Conservation (phyloP, 2,888 invertebrate genomes). For the Cheilosia vulpina region DNA sequence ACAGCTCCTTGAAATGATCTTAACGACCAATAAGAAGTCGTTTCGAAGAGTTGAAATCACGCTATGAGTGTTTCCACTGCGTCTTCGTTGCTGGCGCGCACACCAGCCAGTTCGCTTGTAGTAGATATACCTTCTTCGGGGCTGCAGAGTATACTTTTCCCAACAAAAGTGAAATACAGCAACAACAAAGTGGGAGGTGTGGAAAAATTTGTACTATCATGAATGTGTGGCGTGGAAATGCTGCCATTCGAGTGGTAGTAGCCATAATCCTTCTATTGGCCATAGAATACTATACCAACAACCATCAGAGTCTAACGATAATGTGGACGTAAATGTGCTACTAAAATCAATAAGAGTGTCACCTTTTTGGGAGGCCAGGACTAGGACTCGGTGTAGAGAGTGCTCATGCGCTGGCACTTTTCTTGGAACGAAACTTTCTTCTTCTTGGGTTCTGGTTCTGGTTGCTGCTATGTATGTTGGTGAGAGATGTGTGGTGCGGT, state of each 20-base stretch:
- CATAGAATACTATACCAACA: conserved; percentile 71
- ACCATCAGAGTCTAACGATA: conserved; percentile 83
- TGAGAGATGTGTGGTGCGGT: conserved; percentile 41
- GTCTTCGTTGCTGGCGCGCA: conserved; percentile 69
- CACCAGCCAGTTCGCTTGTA: conserved; percentile 53
- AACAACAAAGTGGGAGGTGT: conserved; percentile 51
- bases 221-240: conserved; percentile 72
- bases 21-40: conserved; percentile 80
- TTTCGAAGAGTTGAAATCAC: conserved; percentile 76
- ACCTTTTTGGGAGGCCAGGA: conserved; percentile 62
- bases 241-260: conserved; percentile 73
- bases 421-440: conserved; percentile 40
- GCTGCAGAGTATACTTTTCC: conserved; percentile 10
- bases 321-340: conserved; percentile 82
- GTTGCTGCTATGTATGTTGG: neutral
- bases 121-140: neutral
- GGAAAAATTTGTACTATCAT: conserved; percentile 62
- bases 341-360: conserved; percentile 82
- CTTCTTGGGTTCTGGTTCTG: conserved; percentile 41
- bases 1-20: conserved; percentile 75
- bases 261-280: conserved; percentile 75
- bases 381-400: conserved; percentile 4
- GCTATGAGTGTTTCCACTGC: conserved; percentile 71
- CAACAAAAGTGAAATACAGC: neutral
- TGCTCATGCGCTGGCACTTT: conserved; percentile 73